Evolutionary conservation across 1,140 invertebrate genomes (phyloP).

Genomic region (Teleopsis dalmanni): DNA sequence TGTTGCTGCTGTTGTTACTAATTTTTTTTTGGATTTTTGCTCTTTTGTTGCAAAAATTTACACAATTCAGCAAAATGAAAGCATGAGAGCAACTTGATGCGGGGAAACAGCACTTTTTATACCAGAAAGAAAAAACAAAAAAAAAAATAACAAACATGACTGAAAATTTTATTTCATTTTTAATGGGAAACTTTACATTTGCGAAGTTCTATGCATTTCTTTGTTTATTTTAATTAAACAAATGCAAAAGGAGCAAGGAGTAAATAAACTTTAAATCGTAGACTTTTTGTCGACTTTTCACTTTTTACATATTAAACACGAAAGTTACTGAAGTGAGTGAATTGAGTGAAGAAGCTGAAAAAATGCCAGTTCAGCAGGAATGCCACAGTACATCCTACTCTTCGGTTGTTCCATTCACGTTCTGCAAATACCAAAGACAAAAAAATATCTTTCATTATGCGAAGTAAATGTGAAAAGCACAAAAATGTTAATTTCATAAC

Average conservation of each 20-base stretch:
- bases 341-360: not conserved
- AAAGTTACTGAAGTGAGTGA: not conserved
- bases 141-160: too few relatives aligned
- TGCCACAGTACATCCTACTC: not conserved
- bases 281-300: too few relatives aligned
- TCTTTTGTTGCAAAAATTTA: not conserved
- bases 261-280: too few relatives aligned
- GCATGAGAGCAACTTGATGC: not conserved
- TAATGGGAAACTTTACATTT: too few relatives aligned
- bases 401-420: not conserved
- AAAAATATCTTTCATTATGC: too few relatives aligned
- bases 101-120: too few relatives aligned
- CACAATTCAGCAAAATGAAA: not conserved
- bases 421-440: not conserved
- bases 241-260: too few relatives aligned
- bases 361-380: not conserved
- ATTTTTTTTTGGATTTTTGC: not conserved
- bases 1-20: not conserved
- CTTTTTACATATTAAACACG: not conserved
- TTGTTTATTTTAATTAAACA: too few relatives aligned
- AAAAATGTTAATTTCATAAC: slow-evolving; percentile 42
- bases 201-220: too few relatives aligned
- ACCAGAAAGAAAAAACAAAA: too few relatives aligned
- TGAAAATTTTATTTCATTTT: too few relatives aligned
- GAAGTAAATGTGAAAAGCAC: slow-evolving; percentile 6